Conservation (phyloP, 2,113 vertebrate species). For the Etia nguti region DNA sequence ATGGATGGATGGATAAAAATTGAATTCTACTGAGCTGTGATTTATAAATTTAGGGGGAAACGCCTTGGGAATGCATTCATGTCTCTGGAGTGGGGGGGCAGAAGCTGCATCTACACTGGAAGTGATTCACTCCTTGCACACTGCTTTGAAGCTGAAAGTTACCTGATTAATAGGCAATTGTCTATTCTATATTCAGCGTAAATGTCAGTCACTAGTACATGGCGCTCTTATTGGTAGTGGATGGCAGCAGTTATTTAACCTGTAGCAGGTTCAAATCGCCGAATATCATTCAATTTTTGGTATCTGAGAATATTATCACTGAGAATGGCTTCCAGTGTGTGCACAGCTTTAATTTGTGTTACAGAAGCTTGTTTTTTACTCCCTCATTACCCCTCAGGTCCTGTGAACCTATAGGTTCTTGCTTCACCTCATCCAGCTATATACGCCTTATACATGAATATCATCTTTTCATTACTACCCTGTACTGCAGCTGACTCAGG, state of each 20-base stretch:
- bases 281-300: fast-evolving
- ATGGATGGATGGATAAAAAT: background rate
- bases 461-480: background rate
- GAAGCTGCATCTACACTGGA: background rate
- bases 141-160: background rate
- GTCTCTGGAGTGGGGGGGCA: background rate
- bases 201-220: background rate
- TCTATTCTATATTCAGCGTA: background rate
- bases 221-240: background rate
- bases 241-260: background rate
- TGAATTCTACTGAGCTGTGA: fast-evolving
- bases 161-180: background rate
- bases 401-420: background rate
- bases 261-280: background rate
- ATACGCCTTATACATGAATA: background rate
- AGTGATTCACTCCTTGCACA: background rate
- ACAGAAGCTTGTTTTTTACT: background rate
- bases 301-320: background rate
- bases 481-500: background rate
- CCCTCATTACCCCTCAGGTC: background rate
- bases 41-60: background rate
- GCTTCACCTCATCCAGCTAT: background rate
- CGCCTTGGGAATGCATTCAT: background rate
- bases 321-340: background rate
- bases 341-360: background rate